These are phyloP conservation scores for Whitmania pigra DNA, from an alignment of 1,140 invertebrate genomes.

Conservation along the genomic window DNA sequence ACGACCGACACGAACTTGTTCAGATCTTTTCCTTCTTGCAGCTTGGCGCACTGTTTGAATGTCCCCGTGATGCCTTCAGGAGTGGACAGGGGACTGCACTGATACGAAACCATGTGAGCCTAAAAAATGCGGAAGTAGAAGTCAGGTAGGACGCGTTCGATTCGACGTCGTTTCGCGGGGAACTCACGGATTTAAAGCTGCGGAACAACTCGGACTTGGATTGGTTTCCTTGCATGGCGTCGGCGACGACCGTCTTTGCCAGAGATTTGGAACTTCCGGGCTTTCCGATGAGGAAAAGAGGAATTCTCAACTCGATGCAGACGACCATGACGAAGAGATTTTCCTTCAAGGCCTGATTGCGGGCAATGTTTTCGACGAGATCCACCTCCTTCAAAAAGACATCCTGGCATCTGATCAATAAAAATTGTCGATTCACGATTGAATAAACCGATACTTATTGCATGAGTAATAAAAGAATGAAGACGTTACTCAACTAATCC, in stretches of 20 bases:
- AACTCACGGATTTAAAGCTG: conserved; percentile 30
- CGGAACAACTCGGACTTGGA: conserved; percentile 30
- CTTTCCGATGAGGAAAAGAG: conserved; percentile 38
- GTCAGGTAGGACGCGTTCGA: background rate
- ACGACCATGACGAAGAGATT: conserved; percentile 39
- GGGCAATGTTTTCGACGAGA: conserved; percentile 33
- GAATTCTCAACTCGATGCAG: conserved; percentile 35
- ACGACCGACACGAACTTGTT: conserved; percentile 35
- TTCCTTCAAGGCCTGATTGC: conserved; percentile 36
- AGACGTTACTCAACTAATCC: background rate
- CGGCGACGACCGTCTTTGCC: conserved; percentile 34
- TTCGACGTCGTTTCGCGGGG: no score
- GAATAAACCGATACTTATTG: background rate
- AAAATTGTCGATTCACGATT: background rate
- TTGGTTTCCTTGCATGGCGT: conserved; percentile 34
- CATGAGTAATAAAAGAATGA: background rate
- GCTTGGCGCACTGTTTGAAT: conserved; percentile 33
- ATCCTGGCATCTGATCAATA: conserved; percentile 31
- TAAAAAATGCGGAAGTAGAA: conserved; percentile 21
- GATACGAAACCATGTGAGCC: conserved; percentile 37
- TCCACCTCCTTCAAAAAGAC: conserved; percentile 32
- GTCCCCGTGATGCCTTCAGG: conserved; percentile 36
- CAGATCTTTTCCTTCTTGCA: conserved; percentile 33
- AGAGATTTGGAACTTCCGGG: conserved; percentile 39
- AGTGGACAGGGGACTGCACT: conserved; percentile 35